A percentile compares a stretch with the other conserved stretches of the same genome.
Evolutionary conservation across 2,113 vertebrate species (phyloP).

Genomic region (Alligator sinensis): DNA sequence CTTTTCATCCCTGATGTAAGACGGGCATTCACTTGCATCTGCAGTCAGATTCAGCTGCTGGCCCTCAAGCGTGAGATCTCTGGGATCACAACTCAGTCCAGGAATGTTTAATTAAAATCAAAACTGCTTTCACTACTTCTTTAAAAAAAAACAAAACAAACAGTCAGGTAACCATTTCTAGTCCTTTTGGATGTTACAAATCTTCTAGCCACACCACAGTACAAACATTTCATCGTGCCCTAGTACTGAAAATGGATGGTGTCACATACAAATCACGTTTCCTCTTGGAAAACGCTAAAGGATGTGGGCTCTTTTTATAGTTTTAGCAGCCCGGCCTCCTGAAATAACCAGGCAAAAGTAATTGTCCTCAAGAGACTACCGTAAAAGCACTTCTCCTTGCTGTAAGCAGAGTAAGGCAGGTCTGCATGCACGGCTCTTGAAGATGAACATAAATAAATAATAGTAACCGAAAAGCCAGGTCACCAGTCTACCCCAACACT

Average conservation of each 20-base stretch:
- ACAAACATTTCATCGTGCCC: slow-evolving; percentile 43
- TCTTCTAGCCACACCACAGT: slow-evolving; percentile 22
- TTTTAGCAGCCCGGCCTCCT: slow-evolving; percentile 28
- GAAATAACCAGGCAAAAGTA: slow-evolving; percentile 53
- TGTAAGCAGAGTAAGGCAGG: slow-evolving; percentile 16
- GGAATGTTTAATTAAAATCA: slow-evolving; percentile 65
- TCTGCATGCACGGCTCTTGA: neutral
- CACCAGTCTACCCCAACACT: neutral
- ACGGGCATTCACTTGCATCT: slow-evolving; percentile 42
- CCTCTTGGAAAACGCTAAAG: slow-evolving; percentile 30
- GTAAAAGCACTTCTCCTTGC: slow-evolving; percentile 12
- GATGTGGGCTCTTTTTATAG: neutral
- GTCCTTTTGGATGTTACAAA: slow-evolving; percentile 35
- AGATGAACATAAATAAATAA: slow-evolving; percentile 50
- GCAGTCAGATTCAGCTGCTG: slow-evolving; percentile 59
- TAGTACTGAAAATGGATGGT: neutral
- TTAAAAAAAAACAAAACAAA: neutral
- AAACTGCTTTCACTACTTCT: slow-evolving; percentile 38
- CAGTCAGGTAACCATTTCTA: slow-evolving; percentile 10
- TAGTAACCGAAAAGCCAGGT: slow-evolving; percentile 2
- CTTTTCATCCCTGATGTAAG: slow-evolving; percentile 28
- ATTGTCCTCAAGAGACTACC: slow-evolving; percentile 41
- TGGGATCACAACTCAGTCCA: slow-evolving; percentile 42
- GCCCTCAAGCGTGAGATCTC: slow-evolving; percentile 22
- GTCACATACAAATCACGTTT: slow-evolving; percentile 25